Evolutionary conservation across 2,797 vertebrate genomes (phyloP), one percentile per base, ranked within the genome.

Genomic region (Falco rusticolus): DNA sequence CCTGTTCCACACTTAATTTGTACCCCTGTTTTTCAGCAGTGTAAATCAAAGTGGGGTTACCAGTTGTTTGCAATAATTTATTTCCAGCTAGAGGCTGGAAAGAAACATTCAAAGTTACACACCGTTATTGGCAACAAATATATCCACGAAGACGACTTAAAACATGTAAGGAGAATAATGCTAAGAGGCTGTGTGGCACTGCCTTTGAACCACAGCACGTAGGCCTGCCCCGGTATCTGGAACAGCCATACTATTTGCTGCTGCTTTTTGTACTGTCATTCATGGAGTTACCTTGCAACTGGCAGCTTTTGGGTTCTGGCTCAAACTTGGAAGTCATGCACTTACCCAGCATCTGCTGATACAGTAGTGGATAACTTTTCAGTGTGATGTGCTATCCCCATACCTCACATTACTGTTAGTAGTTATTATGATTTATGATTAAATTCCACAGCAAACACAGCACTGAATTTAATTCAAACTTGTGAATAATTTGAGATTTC

Each of bases 121-220:
- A 47, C 28, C 10, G 3, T 56, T 75, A 41, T 6, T 48, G 47
- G 21, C 21, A 65, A 21, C 20, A 66, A 45, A 63, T 21, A 13
- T 3, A 17, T 72, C 63, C 5, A 7, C 6, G 33, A 68, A n/a
- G 43, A 56, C 41, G 28, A 18, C 5, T 28, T 33, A 33, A 77
- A 57, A 57, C 9, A 2, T 5, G 13, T 4, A 10, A 47, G 39
- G 34, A 21, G 31, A 70, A 33, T 6, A 31, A 34, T 9, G 39
- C 56, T 29, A 37, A 37, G 41, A 71, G 22, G 1, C 22, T 34
- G 26, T 7, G 33, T 48, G 60, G 50, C 48, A 16, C 15, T 59
- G 22, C 13, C 47, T 65, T 53, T 50, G 53, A 69, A 29, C 33
- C 15, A 5, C 0, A 26, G 24, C 41, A 19, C 0, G 0, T 4